Percentiles rank a stretch among this genome's conserved stretches.
Conservation (phyloP, 2,113 vertebrate species). For the Pelmatolapia mariae region DNA sequence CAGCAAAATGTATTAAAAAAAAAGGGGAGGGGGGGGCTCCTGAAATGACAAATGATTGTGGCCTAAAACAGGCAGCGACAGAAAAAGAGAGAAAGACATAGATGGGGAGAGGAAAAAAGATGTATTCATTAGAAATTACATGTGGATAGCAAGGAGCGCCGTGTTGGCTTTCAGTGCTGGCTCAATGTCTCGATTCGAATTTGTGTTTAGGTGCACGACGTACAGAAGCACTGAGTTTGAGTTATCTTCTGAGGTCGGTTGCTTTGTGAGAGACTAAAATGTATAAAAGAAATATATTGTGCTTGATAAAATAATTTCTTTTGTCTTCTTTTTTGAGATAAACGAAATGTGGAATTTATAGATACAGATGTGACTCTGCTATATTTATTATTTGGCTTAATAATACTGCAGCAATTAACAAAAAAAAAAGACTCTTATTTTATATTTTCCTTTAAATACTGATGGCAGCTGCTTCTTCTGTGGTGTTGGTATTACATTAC, state of each 20-base stretch:
- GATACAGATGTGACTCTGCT: background rate
- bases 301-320: background rate
- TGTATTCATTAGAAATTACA: slow-evolving; percentile 58
- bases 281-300: background rate
- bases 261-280: background rate
- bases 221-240: background rate
- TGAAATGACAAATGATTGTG: slow-evolving; percentile 68
- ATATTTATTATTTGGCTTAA: background rate
- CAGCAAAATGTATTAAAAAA: slow-evolving; percentile 43
- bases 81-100: background rate
- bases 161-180: slow-evolving; percentile 1
- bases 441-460: background rate
- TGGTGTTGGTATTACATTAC: slow-evolving; percentile 19
- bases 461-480: background rate
- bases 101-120: background rate
- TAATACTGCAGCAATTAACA: background rate
- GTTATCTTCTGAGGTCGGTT: background rate
- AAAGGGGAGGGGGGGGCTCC: background rate
- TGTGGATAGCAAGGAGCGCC: background rate
- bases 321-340: background rate
- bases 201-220: slow-evolving; percentile 13
- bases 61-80: slow-evolving; percentile 46
- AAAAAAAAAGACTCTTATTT: background rate
- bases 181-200: slow-evolving; percentile 20
- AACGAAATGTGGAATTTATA: background rate